Evolutionary conservation across 2,888 invertebrate genomes (phyloP).

Genomic region (Dorcus parallelipipedus): DNA sequence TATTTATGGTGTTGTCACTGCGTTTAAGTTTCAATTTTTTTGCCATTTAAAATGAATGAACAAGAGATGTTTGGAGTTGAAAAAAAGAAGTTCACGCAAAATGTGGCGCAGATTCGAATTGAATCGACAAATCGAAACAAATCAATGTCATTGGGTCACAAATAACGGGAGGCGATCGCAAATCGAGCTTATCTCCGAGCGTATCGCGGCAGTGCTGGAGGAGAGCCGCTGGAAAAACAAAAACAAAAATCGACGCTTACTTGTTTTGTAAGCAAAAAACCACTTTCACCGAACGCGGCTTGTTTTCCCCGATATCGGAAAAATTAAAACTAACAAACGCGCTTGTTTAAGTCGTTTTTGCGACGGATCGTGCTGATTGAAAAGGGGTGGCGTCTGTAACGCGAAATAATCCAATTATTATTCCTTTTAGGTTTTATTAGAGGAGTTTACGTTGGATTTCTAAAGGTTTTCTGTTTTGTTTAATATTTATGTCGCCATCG

Average conservation of each 20-base stretch:
- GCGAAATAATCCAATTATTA: slow-evolving; percentile 42
- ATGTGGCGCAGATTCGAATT: background rate
- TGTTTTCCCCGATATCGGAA: slow-evolving; percentile 28
- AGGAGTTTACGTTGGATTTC: slow-evolving; percentile 29
- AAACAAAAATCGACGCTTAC: slow-evolving; percentile 19
- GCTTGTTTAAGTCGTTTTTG: slow-evolving; percentile 39
- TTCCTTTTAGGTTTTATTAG: slow-evolving; percentile 37
- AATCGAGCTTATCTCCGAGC: slow-evolving; percentile 31
- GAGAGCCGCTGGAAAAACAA: slow-evolving; percentile 23
- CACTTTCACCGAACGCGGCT: slow-evolving; percentile 30
- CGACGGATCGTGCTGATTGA: slow-evolving; percentile 37
- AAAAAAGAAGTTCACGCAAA: too few species aligned
- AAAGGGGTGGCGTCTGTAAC: slow-evolving; percentile 32
- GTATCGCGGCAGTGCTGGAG: slow-evolving; percentile 20
- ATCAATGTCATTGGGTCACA: slow-evolving; percentile 38
- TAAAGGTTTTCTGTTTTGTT: slow-evolving; percentile 18
- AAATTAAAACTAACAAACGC: slow-evolving; percentile 36
- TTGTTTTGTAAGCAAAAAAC: slow-evolving; percentile 25
- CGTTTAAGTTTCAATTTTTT: too few species aligned
- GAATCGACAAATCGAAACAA: slow-evolving; percentile 26
- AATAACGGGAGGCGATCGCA: slow-evolving; percentile 36
- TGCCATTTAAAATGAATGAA: too few species aligned
- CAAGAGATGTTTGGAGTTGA: too few species aligned
- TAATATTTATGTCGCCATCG: too few species aligned
- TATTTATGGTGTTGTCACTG: too few species aligned